Conservation (phyloP, 2,797 vertebrate genomes). For the Sciurus carolinensis region DNA sequence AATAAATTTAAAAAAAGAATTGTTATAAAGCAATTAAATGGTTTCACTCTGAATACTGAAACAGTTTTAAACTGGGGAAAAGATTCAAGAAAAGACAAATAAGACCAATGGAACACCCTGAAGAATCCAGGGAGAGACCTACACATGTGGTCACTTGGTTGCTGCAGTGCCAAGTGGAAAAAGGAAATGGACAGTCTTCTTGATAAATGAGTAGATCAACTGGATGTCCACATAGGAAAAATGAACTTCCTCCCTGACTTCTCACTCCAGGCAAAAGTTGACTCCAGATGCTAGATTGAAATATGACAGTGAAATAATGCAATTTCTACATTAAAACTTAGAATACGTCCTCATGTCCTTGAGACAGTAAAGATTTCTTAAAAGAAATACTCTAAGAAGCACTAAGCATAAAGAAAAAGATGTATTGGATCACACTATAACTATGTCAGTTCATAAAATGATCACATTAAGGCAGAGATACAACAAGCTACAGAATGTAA, state of each 20-base stretch:
- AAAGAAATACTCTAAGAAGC: neutral
- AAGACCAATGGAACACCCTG: neutral
- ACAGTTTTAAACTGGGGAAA: neutral
- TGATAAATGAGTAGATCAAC: neutral
- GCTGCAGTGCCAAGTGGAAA: neutral
- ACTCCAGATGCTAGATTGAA: neutral
- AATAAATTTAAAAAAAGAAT: neutral
- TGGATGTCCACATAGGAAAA: neutral
- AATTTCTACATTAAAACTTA: neutral
- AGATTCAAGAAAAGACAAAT: neutral
- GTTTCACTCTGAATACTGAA: too few species aligned
- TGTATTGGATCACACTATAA: neutral
- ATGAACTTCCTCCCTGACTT: neutral
- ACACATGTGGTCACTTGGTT: neutral
- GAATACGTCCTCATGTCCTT: neutral
- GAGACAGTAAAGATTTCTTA: neutral
- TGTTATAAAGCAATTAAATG: neutral
- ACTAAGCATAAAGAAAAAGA: neutral
- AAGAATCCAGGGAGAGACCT: neutral
- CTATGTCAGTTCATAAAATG: constrained; percentile 25
- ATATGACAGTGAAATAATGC: neutral
- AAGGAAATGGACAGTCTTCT: neutral
- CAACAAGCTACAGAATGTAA: neutral
- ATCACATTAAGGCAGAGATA: neutral
- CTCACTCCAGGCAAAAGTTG: constrained; percentile 10